A percentile compares a stretch with the other conserved stretches of the same genome.
These are phyloP conservation scores for Premnoplex brunnescens DNA, from an alignment of 2,797 vertebrate species.

Conservation along the genomic window DNA sequence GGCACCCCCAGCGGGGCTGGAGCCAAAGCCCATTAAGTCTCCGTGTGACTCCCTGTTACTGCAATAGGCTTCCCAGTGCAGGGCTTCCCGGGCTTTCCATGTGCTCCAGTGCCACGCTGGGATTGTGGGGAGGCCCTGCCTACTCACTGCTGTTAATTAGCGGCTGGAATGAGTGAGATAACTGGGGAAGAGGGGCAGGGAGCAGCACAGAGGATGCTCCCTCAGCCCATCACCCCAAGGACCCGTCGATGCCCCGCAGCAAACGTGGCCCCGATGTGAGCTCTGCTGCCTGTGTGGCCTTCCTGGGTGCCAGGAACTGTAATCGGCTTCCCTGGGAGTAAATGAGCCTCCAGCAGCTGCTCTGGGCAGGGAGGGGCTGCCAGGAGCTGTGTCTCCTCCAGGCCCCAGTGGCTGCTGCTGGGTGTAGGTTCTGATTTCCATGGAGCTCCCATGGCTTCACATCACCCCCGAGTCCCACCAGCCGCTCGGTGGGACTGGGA, in stretches of 20 bases:
- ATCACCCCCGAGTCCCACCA: rapidly evolving
- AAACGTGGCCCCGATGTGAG: rapidly evolving
- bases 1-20: rapidly evolving
- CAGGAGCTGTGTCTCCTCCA: rapidly evolving
- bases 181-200: background rate
- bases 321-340: background rate
- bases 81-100: rapidly evolving
- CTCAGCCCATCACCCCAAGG: rapidly evolving
- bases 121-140: background rate
- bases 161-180: background rate
- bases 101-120: rapidly evolving
- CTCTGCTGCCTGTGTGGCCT: background rate
- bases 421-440: background rate
- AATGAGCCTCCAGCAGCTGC: background rate
- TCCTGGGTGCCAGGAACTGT: background rate
- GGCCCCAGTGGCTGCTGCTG: background rate
- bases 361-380: background rate
- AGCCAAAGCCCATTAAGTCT: background rate
- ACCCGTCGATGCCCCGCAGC: rapidly evolving
- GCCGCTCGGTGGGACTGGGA: background rate
- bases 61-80: background rate
- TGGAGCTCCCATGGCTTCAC: background rate
- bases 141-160: background rate
- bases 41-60: background rate
- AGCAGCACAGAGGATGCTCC: rapidly evolving